Base-by-base conservation (phyloP, 2,113 vertebrate species). In the Lampris incognitus region DNA sequence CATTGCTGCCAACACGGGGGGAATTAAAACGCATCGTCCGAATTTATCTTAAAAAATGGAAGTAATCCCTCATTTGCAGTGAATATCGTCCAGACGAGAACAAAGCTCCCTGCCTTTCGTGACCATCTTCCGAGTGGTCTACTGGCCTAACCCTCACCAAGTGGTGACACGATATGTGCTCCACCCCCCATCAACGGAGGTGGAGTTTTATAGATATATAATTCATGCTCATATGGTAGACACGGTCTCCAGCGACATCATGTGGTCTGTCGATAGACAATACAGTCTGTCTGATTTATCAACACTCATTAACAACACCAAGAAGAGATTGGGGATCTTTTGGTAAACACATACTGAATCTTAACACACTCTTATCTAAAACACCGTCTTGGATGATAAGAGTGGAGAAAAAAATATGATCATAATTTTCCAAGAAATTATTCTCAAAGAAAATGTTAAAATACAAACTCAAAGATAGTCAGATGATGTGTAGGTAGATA, bases 181-280 rank as follows among this genome's bases (percentile, higher is more conserved):
- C 54, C n/a, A 67, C 59, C 67, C 72, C 56, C 39, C 10, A 24
- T 62, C 69, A 2, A 10, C 1, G 24, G 48, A 78, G 85, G 87
- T 76, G 85, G 87, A 60, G 88, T 78, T 84, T 40, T 63, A 40
- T 1, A 6, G 66, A 1, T 63, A 40, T 1, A 6, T 66, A 1
- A 37, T 57, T 1, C 69, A 39, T 60, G 2, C 7, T 46, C 11
- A 52, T 9, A 42, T 6, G 3, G 1, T 69, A 52, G 51, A 51
- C 10, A 48, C 69, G 88, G 90, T 90, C 85, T 88, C 55, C 10
- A 46, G 77, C 54, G 90, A 83, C 91, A 90, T 83, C 89, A 50
- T 69, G 78, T 50, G 89, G 52, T 78, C 4, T 0, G 64, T 13
- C 72, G 3, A n/a, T 8, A 65, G 0, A 37, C 40, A 4, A 36